A percentile compares a stretch with the other conserved stretches of the same genome.
Conservation (phyloP, 2,113 vertebrate genomes). For the Takifugu flavidus region DNA sequence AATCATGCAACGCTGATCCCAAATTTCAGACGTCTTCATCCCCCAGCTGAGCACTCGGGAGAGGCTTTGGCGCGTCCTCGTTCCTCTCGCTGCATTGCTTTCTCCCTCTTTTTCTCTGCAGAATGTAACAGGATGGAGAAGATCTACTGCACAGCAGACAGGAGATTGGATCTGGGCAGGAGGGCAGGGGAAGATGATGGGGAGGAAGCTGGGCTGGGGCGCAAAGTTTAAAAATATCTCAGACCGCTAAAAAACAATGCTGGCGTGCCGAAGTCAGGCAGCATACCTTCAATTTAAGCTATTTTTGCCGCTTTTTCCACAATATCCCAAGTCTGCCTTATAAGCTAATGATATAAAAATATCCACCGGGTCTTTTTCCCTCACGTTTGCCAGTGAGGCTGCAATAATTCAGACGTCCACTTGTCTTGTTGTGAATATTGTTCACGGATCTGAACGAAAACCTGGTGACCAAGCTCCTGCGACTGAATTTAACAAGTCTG, state of each 20-base stretch:
- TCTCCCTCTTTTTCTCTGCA: conserved; percentile 3
- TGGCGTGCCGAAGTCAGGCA: conserved; percentile 37
- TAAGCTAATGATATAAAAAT: conserved; percentile 70
- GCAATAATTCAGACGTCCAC: conserved; percentile 30
- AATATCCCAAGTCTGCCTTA: conserved; percentile 69
- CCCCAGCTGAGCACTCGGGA: conserved; percentile 29
- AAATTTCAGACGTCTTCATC: conserved; percentile 45
- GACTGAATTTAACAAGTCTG: conserved; percentile 1
- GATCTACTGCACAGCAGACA: conserved; percentile 34
- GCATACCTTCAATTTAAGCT: conserved; percentile 65
- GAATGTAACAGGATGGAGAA: conserved; percentile 51
- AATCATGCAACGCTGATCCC: conserved; percentile 53
- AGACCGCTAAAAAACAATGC: conserved; percentile 41
- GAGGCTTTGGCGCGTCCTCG: not conserved
- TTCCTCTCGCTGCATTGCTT: not conserved
- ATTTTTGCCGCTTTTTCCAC: conserved; percentile 73
- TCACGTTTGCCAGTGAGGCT: conserved; percentile 29
- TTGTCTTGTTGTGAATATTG: conserved; percentile 27
- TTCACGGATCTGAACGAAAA: conserved; percentile 4
- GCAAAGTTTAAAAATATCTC: conserved; percentile 71
- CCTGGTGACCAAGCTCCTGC: not conserved
- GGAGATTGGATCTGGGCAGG: conserved; percentile 33
- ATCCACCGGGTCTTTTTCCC: conserved; percentile 31
- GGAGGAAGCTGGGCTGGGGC: conserved; percentile 48
- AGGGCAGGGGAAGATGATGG: conserved; percentile 39